Evolutionary conservation across 2,888 invertebrate species (phyloP), one percentile per base, ranked within the genome.

Genomic region (Poecilobothrus nobilitatus): DNA sequence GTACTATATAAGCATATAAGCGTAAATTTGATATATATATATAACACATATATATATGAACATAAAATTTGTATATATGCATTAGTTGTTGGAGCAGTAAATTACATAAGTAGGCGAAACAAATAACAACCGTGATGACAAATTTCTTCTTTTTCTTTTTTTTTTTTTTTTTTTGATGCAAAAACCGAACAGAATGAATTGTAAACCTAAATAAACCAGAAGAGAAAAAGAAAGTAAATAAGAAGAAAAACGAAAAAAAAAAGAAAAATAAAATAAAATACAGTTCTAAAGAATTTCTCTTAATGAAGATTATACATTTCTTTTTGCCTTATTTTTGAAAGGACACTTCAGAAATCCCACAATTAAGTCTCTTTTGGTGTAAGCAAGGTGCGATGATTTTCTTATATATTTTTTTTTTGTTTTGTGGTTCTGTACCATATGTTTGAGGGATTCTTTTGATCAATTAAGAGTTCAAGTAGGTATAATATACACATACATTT

Each of bases 381-480:
- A 63, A n/a, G n/a, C n/a, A n/a, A 63, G 63, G 21, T 44, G 44
- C 44, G 44, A 63, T 63, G 27, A 7, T 15, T 27, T 22, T 63
- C n/a, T n/a, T n/a, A n/a, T n/a, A n/a, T n/a, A n/a, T n/a, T n/a
- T n/a, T n/a, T n/a, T n/a, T n/a, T n/a, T n/a, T n/a, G n/a, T n/a
- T n/a, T n/a, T n/a, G n/a, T n/a, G n/a, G n/a, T n/a, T n/a, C n/a
- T n/a, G n/a, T 27, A 63, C 27, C 22, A 22, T 62, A 62, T 62
- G n/a, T 63, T 63, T 65, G 33, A 34, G 3, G n/a, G n/a, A n/a
- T 33, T 34, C 34, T 65, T 65, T 65, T 65, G 65, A 65, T 65
- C 65, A 65, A 65, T 65, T 65, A 65, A 65, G 20, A 65, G n/a
- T 65, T 65, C 65, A 65, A 65, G 65, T 27, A 34, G 65, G n/a